Base-by-base conservation (phyloP, 2,797 vertebrate genomes). In the Tenualosa thibaudeaui region DNA sequence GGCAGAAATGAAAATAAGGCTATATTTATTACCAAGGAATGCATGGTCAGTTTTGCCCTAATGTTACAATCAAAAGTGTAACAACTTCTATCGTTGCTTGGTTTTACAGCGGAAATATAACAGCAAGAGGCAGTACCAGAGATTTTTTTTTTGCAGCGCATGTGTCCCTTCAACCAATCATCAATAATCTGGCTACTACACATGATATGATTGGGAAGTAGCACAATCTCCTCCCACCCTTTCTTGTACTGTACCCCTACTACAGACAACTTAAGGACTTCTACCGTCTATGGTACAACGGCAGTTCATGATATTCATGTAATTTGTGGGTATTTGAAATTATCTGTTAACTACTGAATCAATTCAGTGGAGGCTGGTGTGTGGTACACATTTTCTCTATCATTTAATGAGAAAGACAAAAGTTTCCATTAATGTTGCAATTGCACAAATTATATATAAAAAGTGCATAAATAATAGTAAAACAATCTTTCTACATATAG, bases 1-100 rank as follows among this genome's bases (percentile, higher is more conserved):
- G 92, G 90, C 13, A 94, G 37, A 51, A 91, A 82, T 0, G 90
- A 93, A 40, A 94, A 87, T 31, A 93, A 53, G 0, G 87, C 87
- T 40, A 94, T 6, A 0, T 92, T 92, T 0, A 89, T 17, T 0
- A 88, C 0, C 84, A 92, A 89, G 2, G 88, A 88, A 87, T 89
- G 91, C 95, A 95, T 96, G 40, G 19, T 78, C 19, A 19, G 5
- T 46, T 46, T 46, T 19, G 5, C 40, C 22, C 13, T 71, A 19
- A 4, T 2, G 3, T 22, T 56, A 78, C 40, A 78, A 40, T 40
- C 31, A 49, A 24, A 62, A 43, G 37, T 78, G 71, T 62, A 24
- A 10, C 58, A 46, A 78, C 71, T 78, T 22, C 71, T 46, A 7
- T 37, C 15, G 40, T 75, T 40, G 68, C 37, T 46, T 78, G 71